Base-by-base conservation (phyloP, 2,797 vertebrate species). In the Macropus fuliginosus region DNA sequence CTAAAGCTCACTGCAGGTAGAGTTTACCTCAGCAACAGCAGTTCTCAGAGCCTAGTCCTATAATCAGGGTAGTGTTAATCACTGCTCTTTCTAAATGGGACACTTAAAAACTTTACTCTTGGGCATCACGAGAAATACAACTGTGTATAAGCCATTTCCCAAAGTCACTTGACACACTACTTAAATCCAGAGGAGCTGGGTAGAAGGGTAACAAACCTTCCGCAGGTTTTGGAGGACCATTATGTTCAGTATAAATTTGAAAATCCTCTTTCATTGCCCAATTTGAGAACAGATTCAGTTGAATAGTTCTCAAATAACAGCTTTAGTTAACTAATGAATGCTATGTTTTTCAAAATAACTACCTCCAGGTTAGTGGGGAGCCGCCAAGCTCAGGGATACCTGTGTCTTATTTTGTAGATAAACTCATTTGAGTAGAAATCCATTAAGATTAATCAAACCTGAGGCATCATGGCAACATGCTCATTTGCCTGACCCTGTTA, bases 351-450 rank as follows among this genome's bases (percentile, higher is more conserved):
- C 12, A 92, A 94, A 55, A 90, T 54, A 94, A 95, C 96, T 96
- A 95, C 93, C 93, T 96, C 28, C 14, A 96, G 90, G 96, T 95
- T 96, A 97, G 56, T 34, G 1, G 18, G 46, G 94, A 66, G 40
- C 91, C 91, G 92, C 34, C 81, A 96, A 94, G 56, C 54, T 95
- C 87, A 95, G 46, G 74, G 55, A 96, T 95, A 95, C 93, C 93
- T 97, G 52, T 96, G 92, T 95, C 93, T 97, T 97, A 96, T 95
- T 97, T 94, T 97, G 92, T 92, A 98, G 95, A 97, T 97, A 97
- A 97, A 97, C 96, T 94, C 97, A 91, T 95, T 97, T 92, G 31
- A 97, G 54, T 34, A 95, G 90, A 97, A 97, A 96, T 96, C 94
- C 94, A 97, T 97, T 97, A 97, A 96, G 92, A 91, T 91, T 97